phyloP scores from a whole-genome alignment of 1,140 invertebrate genomes.

The Hormaphis cornu region DNA sequence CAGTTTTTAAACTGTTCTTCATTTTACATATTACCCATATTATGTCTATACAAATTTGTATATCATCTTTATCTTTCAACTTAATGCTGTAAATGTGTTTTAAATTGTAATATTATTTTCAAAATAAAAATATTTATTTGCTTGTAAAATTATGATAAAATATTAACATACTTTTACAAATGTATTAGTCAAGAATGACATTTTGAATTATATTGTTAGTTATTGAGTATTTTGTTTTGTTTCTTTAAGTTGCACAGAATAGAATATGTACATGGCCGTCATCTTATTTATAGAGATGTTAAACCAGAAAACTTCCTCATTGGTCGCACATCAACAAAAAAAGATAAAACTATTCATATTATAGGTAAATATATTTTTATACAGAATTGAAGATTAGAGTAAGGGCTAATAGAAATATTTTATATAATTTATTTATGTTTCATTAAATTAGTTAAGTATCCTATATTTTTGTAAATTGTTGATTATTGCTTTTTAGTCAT shows the following conservation, averaged over 20 bases:
- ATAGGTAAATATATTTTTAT: conserved; percentile 56
- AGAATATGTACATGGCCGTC: conserved; percentile 98
- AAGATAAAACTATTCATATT: conserved; percentile 99
- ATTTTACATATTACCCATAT: too few species aligned
- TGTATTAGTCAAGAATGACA: too few species aligned
- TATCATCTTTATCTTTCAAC: too few species aligned
- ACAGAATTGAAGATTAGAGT: not conserved
- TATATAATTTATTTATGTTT: not conserved
- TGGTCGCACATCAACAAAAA: conserved; percentile 92
- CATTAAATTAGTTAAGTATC: not conserved
- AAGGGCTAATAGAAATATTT: not conserved
- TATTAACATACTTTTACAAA: not conserved
- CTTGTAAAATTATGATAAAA: too few species aligned
- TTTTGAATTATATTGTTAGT: conserved; percentile 4
- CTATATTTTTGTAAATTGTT: too few species aligned
- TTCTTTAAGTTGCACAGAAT: conserved; percentile 81
- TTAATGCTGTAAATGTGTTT: too few species aligned
- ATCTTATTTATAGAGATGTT: conserved; percentile 98
- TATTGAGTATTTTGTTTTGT: conserved; percentile 34
- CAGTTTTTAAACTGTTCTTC: too few species aligned
- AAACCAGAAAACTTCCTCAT: conserved; percentile 99
- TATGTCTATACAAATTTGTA: too few species aligned
- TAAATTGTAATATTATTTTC: too few species aligned
- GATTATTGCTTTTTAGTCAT: too few species aligned
- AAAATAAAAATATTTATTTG: too few species aligned